Percentiles rank a stretch among this genome's conserved stretches.
phyloP scores from a whole-genome alignment of 2,888 invertebrate species.

The Volucella zonaria region DNA sequence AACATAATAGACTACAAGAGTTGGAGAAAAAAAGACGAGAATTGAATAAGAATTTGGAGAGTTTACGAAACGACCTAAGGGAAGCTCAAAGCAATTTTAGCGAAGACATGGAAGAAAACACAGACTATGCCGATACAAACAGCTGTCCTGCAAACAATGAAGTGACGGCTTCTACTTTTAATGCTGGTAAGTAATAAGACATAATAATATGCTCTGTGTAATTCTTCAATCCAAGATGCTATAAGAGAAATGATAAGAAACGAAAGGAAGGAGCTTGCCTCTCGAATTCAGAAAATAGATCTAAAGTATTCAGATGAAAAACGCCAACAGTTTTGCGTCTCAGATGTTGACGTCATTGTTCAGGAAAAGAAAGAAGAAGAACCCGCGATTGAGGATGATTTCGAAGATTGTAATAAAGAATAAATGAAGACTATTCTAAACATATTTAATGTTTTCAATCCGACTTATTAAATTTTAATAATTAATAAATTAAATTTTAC shows the following conservation, averaged over 20 bases:
- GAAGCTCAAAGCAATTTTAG: conserved; percentile 74
- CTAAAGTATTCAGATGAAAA: neutral
- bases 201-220: neutral
- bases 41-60: conserved; percentile 75
- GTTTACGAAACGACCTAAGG: conserved; percentile 75
- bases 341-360: neutral
- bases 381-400: too few relatives aligned
- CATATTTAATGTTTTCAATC: too few relatives aligned
- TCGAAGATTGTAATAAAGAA: too few relatives aligned
- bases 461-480: too few relatives aligned
- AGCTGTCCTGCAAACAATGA: neutral
- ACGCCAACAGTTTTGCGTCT: neutral
- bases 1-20: conserved; percentile 75
- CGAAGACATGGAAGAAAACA: conserved; percentile 58
- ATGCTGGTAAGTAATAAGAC: conserved; percentile 5
- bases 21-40: conserved; percentile 75
- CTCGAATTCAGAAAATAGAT: neutral
- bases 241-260: conserved; percentile 17
- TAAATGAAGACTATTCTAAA: too few relatives aligned
- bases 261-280: neutral
- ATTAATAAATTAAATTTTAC: too few relatives aligned
- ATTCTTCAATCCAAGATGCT: neutral
- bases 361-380: neutral
- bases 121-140: conserved; percentile 40
- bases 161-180: neutral